Base-by-base conservation (phyloP, 2,888 invertebrate species). In the Parnassius apollo region DNA sequence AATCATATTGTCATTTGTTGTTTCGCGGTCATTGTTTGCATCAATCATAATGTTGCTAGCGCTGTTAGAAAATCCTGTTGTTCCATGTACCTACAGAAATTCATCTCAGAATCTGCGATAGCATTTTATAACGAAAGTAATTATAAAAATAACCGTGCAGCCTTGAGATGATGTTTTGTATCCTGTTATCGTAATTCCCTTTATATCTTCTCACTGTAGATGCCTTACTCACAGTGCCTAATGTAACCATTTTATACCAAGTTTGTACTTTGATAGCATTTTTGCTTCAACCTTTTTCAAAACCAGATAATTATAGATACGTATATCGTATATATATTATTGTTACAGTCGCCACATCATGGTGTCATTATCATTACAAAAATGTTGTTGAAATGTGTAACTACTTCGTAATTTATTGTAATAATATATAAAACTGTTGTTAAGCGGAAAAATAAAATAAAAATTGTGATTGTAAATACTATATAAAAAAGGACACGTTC, bases 191-290 rank as follows among this genome's bases (percentile, higher is more conserved):
- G n/a, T 10, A 55, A 13, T 56, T 46, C 64, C 60, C 60, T 74
- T 78, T 87, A 93, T 93, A 93, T 93, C 93, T 90, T 91, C 91
- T 93, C 95, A 95, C 94, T 95, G 95, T 95, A 95, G 95, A 92
- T 95, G 95, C 95, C 95, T 95, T 95, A 95, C 94, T 94, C 94
- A 94, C 95, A 95, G 95, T 95, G 95, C 95, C 95, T 95, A 93
- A 84, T 83, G 89, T 81, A 90, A 90, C 88, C 88, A 86, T 85
- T 85, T 86, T 87, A 80, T 89, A 89, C 82, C 86, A 89, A 88
- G 87, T 88, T 89, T 91, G 85, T 80, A 84, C 81, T 59, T 56
- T 56, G 76, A 76, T 85, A 84, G 83, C 77, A 82, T 85, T 81
- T 81, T 83, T 66, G 85, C 85, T 85, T 88, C 81, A 75, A 81